Evolutionary conservation across 2,888 invertebrate species (phyloP), one percentile per base, ranked within the genome.

Genomic region (Archips crataeganus): DNA sequence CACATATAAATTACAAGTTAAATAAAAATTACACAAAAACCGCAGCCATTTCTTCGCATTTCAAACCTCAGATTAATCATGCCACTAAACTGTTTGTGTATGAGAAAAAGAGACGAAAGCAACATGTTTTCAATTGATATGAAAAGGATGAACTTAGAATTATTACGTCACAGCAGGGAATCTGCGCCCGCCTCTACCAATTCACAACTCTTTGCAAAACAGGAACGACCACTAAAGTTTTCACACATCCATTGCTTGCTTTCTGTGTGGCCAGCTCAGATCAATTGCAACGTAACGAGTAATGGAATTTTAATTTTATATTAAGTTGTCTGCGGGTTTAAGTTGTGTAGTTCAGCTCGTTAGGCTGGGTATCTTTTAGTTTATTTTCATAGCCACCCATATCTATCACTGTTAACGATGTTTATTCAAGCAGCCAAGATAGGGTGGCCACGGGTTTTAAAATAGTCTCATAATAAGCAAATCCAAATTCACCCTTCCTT

Each of bases 381-480:
- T 93, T 93, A 93, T 94, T 93, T 93, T 92, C 92, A 89, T 93
- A 93, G 93, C 92, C 90, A 93, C 90, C 89, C 89, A 87, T 91
- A 94, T 94, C 94, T 93, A 93, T 94, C 94, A 94, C 92, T 92
- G 94, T 93, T 94, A 93, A 93, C 93, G 93, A 94, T 93, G 94
- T 94, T 93, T 94, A 93, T 93, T 93, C 93, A 94, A 94, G 90
- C 92, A 87, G 89, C 86, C 88, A 85, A 80, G 80, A 76, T 82
- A 51, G 65, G 77, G 87, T 85, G 83, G 78, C 90, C 85, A 91
- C 79, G 71, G 13, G 32, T 47, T 62, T 2, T 13, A 2, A 36
- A n/a, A 15, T n/a, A 23, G 10, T 45, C 23, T 23, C 23, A 23
- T 23, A 23, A 23, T 23, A 23, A 23, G 23, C 23, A 23, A 23